Evolutionary conservation across 2,888 invertebrate species (phyloP), one percentile per base, ranked within the genome.

Genomic region (Aromia moschata): DNA sequence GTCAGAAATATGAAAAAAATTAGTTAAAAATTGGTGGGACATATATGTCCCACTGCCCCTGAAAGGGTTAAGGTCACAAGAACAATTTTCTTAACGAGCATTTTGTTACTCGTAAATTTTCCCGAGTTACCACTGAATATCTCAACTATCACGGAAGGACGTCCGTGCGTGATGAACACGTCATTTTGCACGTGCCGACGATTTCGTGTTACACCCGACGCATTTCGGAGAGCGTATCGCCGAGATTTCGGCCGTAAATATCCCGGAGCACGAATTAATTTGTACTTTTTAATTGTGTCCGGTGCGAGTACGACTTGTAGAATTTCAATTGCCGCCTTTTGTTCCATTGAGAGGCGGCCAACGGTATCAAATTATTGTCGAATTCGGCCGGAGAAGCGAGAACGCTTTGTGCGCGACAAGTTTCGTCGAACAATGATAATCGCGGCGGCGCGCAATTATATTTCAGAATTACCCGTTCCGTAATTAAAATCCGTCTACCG

Each of bases 271-370:
- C 53, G 57, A 68, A 69, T 66, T 70, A 70, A 70, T 70, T 69
- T 69, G 69, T 69, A 65, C 58, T 68, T 69, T 70, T 68, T 68
- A 70, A 69, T 69, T 68, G 60, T 68, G 60, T 64, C 59, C 59
- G 64, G 62, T 67, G 67, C 66, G 62, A 47, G 61, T 60, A 64
- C 67, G 61, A 64, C 60, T 69, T 66, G 69, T 70, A 70, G 65
- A 69, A 68, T 70, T 68, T 66, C 67, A 68, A 70, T 70, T 70
- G 63, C 60, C 40, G 56, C 41, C 62, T 53, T 65, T 70, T 67
- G 69, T 72, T 66, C 64, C 68, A 71, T 71, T 68, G 66, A 73
- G 67, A 71, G 65, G 67, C 72, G 72, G 44, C 71, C 72, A 70
- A 70, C 71, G 65, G 69, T 71, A 70, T 73, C 71, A 69, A 73